A percentile compares a stretch with the other conserved stretches of the same genome.
Conservation (phyloP, 2,113 vertebrate species). For the Dissostichus mawsoni region DNA sequence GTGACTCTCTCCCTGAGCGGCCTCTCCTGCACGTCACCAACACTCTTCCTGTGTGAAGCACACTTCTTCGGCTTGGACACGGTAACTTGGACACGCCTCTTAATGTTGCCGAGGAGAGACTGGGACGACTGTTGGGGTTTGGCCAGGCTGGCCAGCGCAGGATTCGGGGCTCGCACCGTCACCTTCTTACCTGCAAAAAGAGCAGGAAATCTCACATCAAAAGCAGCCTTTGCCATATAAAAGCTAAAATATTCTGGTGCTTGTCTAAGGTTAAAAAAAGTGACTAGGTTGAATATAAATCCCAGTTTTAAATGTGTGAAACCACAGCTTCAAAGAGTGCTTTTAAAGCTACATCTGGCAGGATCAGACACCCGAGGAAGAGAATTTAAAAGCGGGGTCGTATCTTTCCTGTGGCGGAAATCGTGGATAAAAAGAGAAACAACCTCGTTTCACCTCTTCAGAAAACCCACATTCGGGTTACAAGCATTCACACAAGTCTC, state of each 20-base stretch:
- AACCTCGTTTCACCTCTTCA: constrained; percentile 38
- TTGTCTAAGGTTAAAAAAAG: neutral
- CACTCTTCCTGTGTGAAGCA: constrained; percentile 35
- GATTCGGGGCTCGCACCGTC: constrained; percentile 88
- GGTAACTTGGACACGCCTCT: constrained; percentile 13
- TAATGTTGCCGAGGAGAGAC: constrained; percentile 49
- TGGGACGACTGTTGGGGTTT: constrained; percentile 77
- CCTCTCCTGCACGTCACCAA: constrained; percentile 79
- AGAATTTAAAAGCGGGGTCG: neutral
- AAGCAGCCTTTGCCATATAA: neutral
- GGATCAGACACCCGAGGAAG: constrained; percentile 3
- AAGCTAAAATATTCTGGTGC: constrained; percentile 5
- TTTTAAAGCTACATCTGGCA: neutral
- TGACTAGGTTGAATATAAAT: neutral
- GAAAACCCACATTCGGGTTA: constrained; percentile 47
- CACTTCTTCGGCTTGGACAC: constrained; percentile 48
- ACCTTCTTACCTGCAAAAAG: constrained; percentile 87
- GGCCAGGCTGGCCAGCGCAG: constrained; percentile 83
- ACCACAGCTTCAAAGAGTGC: neutral
- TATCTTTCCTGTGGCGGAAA: constrained; percentile 9
- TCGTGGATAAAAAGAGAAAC: constrained; percentile 10
- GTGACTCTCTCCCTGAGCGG: constrained; percentile 89
- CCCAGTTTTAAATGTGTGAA: neutral
- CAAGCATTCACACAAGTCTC: constrained; percentile 1
- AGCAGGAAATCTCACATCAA: constrained; percentile 6